These are phyloP conservation scores for Alca torda DNA, from an alignment of 2,797 vertebrate species.

Conservation along the genomic window DNA sequence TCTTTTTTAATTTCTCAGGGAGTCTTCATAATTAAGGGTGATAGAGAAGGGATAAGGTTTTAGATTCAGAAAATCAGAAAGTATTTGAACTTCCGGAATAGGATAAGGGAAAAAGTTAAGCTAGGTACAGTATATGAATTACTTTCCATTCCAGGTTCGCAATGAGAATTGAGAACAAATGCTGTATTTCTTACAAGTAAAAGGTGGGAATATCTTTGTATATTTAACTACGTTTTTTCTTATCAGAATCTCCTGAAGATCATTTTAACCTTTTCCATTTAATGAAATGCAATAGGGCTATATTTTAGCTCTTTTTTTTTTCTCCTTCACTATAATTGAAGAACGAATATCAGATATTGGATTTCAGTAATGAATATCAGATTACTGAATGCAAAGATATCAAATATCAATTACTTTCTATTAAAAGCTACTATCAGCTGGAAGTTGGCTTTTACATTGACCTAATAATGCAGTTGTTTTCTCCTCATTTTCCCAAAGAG, in stretches of 20 bases:
- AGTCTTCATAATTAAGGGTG: neutral
- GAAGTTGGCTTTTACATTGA: neutral
- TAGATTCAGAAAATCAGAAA: neutral
- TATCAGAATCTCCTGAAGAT: neutral
- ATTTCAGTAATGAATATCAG: conserved; percentile 21
- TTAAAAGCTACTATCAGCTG: neutral
- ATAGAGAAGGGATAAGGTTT: neutral
- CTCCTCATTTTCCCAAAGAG: neutral
- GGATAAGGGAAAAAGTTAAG: neutral
- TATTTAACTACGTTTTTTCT: conserved; percentile 14
- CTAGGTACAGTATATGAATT: neutral
- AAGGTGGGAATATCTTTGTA: neutral
- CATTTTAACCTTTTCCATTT: conserved; percentile 1
- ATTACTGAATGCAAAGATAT: neutral
- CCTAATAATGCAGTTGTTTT: neutral
- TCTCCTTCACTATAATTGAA: neutral
- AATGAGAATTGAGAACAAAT: conserved; percentile 11
- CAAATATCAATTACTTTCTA: neutral
- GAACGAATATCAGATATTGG: neutral
- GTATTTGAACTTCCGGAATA: neutral
- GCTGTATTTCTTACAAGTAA: neutral
- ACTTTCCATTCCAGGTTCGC: neutral
- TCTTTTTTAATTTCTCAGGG: neutral
- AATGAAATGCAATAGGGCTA: neutral
- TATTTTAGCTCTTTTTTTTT: conserved; percentile 3